Base-by-base conservation (phyloP, 2,888 invertebrate species). In the Ctenicera cuprea region DNA sequence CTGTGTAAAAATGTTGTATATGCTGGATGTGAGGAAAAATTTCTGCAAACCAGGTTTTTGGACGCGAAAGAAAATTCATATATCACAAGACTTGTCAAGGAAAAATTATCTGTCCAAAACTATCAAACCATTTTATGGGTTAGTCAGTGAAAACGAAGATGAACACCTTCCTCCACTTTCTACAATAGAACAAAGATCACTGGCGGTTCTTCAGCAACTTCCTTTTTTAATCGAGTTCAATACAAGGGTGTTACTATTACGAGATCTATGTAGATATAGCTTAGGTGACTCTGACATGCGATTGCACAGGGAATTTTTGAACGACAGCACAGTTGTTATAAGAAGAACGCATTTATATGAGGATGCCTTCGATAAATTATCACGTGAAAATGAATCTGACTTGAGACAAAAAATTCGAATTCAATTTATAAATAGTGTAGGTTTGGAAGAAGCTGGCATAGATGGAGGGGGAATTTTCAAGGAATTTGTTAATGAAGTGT, bases 391-490 rank as follows among this genome's bases (percentile, higher is more conserved):
- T 96, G 97, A 97, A 83, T 94, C 96, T 0, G 96, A 97, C 84
- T 86, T 98, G 81, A 92, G 95, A 76, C 88, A 94, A 73, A 94
- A 94, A 82, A 92, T 98, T 84, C 90, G 97, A 57, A 95, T 98
- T 3, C 96, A 97, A 83, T 89, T 98, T 79, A 93, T 97, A 52
- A 99, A 98, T 82, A 93, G 93, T 71, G 94, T 95, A 0, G 99
- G 98, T 0, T 89, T 97, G 12, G 95, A 97, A 81, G 99, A 99
- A 86, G 97, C 97, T 0, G 99, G 99, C 0, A 95, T 99, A 1
- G 99, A 99, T 85, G 99, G 99, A 1, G 99, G 99, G 1, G 99
- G 99, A 0, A 91, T 99, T 12, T 97, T 98, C 84, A 90, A 98
- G 57, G 99, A 99, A 86, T 99, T 99, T 85, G 89, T 99, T 2